Evolutionary conservation across 2,797 vertebrate genomes (phyloP).

Genomic region (Vespertilio murinus): DNA sequence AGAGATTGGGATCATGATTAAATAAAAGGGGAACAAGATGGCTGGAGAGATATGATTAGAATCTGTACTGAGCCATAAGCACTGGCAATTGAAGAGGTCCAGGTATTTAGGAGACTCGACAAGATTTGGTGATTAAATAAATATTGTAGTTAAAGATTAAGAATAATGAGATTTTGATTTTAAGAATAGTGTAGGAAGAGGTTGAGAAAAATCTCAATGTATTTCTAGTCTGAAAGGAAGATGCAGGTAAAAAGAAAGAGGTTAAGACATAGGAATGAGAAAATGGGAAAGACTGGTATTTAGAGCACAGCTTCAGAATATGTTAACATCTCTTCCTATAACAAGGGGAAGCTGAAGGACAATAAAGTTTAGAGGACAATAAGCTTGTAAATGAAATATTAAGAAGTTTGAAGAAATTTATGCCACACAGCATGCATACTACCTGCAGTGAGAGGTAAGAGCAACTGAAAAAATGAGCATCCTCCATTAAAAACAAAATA

Average conservation of each 20-base stretch:
- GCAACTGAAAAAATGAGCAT: background rate
- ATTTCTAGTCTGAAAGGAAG: slow-evolving; percentile 33
- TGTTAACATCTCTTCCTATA: background rate
- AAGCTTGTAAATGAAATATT: slow-evolving; percentile 6
- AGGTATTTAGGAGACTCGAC: background rate
- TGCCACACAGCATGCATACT: background rate
- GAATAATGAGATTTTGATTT: slow-evolving; percentile 30
- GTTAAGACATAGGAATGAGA: background rate
- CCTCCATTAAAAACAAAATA: background rate
- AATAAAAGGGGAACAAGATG: background rate
- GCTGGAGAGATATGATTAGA: background rate
- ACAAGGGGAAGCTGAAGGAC: background rate
- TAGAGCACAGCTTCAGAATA: background rate
- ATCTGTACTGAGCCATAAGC: background rate
- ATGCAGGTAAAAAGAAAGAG: background rate
- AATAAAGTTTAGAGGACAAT: background rate
- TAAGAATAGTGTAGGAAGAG: background rate
- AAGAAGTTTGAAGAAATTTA: slow-evolving; percentile 32
- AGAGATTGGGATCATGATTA: background rate
- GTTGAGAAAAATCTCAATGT: background rate
- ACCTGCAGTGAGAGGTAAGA: background rate
- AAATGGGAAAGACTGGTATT: background rate
- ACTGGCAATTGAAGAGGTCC: background rate
- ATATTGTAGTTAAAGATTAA: slow-evolving; percentile 26
- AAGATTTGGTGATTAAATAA: background rate